phyloP scores from a whole-genome alignment of 2,797 vertebrate species.

The Pseudochirops corinnae region DNA sequence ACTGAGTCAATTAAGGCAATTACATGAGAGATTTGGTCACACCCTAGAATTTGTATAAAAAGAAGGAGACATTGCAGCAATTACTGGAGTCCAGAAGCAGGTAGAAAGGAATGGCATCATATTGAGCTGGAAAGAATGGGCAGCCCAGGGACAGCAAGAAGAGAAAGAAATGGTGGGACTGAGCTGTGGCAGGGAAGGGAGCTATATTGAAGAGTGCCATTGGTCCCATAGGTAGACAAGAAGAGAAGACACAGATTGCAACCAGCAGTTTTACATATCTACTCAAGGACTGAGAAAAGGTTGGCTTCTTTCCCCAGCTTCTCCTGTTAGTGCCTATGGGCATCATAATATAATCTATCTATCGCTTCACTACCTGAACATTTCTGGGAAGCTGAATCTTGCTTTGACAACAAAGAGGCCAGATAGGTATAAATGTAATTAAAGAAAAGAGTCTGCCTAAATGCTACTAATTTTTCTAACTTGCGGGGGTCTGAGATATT shows the following conservation, averaged over 20 bases:
- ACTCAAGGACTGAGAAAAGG: neutral
- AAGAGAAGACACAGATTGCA: neutral
- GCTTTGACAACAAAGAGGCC: neutral
- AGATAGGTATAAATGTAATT: neutral
- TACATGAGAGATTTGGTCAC: neutral
- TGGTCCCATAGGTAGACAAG: neutral
- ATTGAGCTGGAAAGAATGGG: neutral
- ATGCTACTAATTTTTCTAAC: neutral
- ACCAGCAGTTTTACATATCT: neutral
- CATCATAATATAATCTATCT: neutral
- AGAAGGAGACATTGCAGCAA: neutral
- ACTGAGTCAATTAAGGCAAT: neutral
- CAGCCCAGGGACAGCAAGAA: neutral
- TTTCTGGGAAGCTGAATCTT: neutral
- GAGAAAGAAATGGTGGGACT: neutral
- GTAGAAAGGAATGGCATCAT: neutral
- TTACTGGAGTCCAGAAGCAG: neutral
- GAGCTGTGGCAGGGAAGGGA: neutral
- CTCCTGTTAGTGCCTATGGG: neutral
- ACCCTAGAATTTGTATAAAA: neutral
- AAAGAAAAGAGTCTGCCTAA: neutral
- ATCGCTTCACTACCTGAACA: neutral
- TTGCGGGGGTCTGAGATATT: neutral
- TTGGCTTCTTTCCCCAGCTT: neutral
- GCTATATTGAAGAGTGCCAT: neutral